These are phyloP conservation scores for Oscheius sp. DNA, from an alignment of 2,888 invertebrate species.

Conservation along the genomic window DNA sequence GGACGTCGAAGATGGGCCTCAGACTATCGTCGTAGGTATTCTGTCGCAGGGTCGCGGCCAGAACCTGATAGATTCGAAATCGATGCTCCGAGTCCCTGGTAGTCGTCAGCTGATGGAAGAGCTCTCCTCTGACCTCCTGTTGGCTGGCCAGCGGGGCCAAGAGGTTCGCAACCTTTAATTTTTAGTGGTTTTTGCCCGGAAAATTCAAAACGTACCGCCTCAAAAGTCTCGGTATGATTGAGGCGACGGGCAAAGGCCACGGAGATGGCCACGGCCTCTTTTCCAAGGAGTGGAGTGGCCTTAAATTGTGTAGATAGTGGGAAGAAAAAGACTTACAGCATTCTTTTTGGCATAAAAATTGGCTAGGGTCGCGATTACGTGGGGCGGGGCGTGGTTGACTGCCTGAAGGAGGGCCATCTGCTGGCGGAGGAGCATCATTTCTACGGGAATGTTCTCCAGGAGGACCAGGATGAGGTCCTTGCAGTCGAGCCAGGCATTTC, in stretches of 20 bases:
- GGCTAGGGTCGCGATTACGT: slow-evolving; percentile 27
- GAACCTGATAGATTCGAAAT: slow-evolving; percentile 32
- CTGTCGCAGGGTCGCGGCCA: background rate
- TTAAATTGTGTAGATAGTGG: background rate
- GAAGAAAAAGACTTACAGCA: background rate
- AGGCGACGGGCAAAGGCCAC: slow-evolving; percentile 48
- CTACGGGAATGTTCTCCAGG: slow-evolving; percentile 30
- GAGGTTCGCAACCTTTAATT: slow-evolving; percentile 20
- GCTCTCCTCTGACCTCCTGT: slow-evolving; percentile 16
- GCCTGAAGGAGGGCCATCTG: slow-evolving; percentile 27
- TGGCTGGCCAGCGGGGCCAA: slow-evolving; percentile 22
- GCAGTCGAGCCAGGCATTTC: slow-evolving; percentile 30
- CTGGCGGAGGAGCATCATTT: slow-evolving; percentile 23
- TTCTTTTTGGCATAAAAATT: slow-evolving; percentile 22
- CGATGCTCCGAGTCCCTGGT: slow-evolving; percentile 27
- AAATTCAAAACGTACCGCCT: slow-evolving; percentile 27
- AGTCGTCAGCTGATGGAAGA: slow-evolving; percentile 22
- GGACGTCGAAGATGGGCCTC: background rate
- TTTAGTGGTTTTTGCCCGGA: background rate
- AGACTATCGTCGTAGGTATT: background rate
- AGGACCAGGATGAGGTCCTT: slow-evolving; percentile 25
- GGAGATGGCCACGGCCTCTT: slow-evolving; percentile 40
- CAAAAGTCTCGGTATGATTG: slow-evolving; percentile 37
- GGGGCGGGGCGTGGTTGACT: slow-evolving; percentile 14
- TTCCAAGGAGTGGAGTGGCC: slow-evolving; percentile 16